Evolutionary conservation across 2,113 vertebrate genomes (phyloP), one percentile per base, ranked within the genome.

Genomic region (Collichthys lucidus): DNA sequence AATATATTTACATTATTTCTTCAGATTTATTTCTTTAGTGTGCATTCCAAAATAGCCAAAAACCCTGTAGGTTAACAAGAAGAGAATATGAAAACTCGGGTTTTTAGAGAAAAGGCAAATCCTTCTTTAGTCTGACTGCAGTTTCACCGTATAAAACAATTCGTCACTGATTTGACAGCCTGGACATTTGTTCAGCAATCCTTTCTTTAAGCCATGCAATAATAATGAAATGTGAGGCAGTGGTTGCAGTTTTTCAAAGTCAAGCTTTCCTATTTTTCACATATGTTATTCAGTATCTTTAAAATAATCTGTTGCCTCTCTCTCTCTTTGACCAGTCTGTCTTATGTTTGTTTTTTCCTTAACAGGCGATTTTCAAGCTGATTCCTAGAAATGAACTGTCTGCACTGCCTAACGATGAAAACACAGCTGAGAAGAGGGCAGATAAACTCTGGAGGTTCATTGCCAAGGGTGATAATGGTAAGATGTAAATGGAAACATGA

Each of bases 381-480:
- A 92, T 94, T 64, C 92, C 94, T 19, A 71, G 82, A 84, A 90
- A 93, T 1, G 91, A 94, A 24, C 0, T 89, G 0, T 0, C 8
- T 0, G 0, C 2, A 0, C 86, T 95, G 55, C 63, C 91, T 22
- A 67, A 74, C 0, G 92, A 94, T 44, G 94, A 95, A 72, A 93
- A 92, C 93, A 87, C 94, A 3, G 59, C 93, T 4, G 87, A 94
- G 4, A 95, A 94, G 81, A 91, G 94, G 57, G 92, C 93, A 0
- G 66, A 92, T 0, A 95, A 94, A 83, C 93, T 95, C 57, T 95
- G 94, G 94, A 89, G 53, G 0, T 83, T 65, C 75, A 94, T 95
- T 29, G 69, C 93, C 0, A 95, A 95, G 80, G 80, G 67, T 1
- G 93, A 95, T 0, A 86, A 85, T 0, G 94, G 94, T 94, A 84